Percentiles rank a stretch among this genome's conserved stretches.
phyloP scores from a whole-genome alignment of 2,888 invertebrate genomes.

The Rhagophthalmus giganteus region DNA sequence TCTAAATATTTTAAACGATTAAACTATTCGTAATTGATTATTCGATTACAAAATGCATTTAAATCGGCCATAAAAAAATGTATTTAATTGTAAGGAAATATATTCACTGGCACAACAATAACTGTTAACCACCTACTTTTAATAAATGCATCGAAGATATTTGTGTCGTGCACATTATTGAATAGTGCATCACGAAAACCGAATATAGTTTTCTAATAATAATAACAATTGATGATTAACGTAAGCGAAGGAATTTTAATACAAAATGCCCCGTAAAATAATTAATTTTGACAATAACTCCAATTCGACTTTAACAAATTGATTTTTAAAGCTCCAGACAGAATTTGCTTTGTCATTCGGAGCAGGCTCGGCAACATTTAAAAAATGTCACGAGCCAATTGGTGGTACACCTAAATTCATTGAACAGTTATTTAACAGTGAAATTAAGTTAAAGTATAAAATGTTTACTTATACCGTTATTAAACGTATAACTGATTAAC shows the following conservation, averaged over 20 bases:
- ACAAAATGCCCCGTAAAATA: not conserved
- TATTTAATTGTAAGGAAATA: too few species aligned
- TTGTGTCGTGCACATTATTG: too few species aligned
- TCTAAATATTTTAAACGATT: too few species aligned
- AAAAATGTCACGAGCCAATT: slow-evolving; percentile 32
- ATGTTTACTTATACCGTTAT: slow-evolving; percentile 16
- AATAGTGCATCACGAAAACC: too few species aligned
- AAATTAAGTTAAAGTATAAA: slow-evolving; percentile 7
- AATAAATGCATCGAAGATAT: too few species aligned
- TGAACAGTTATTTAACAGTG: slow-evolving; percentile 14
- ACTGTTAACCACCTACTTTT: too few species aligned
- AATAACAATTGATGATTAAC: not conserved
- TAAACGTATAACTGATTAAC: slow-evolving; percentile 11
- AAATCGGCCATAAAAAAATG: too few species aligned
- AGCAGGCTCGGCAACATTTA: slow-evolving; percentile 33
- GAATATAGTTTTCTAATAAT: too few species aligned
- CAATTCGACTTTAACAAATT: slow-evolving; percentile 18
- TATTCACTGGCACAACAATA: too few species aligned
- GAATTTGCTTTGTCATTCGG: slow-evolving; percentile 34
- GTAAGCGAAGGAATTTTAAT: not conserved
- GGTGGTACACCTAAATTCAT: slow-evolving; percentile 17
- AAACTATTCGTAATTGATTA: too few species aligned
- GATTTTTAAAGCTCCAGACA: slow-evolving; percentile 28
- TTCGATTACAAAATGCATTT: too few species aligned
- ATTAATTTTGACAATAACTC: slow-evolving; percentile 10